Evolutionary conservation across 2,113 vertebrate genomes (phyloP), one percentile per base, ranked within the genome.

Genomic region (Ptyas mucosa): DNA sequence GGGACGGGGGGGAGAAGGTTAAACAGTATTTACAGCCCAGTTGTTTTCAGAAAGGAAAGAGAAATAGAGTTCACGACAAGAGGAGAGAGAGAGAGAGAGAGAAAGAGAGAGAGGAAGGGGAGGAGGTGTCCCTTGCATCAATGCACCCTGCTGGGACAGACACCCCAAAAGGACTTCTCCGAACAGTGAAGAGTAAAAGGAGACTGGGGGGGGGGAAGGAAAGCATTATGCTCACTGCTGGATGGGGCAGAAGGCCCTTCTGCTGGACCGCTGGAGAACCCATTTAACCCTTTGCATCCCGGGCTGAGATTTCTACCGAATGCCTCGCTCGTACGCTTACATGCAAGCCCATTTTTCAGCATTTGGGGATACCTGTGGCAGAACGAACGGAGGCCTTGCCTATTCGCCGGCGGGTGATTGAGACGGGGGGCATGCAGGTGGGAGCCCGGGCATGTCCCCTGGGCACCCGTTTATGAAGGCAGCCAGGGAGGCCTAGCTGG

Each of bases 21-120:
- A 98, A 98, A 98, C 98, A 99, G 98, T 99, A 99, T 99, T 99
- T 99, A 99, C 99, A 99, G 99, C 99, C 99, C 99, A 99, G 98
- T 99, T 99, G 98, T 99, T 99, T 99, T 99, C 99, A 98, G 98
- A 98, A 98, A 98, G 98, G 98, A 98, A 97, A 98, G 97, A 97
- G 98, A 98, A 98, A 98, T 98, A 98, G 98, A 98, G 98, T 98
- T 98, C 98, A 98, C 95, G 97, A 98, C 95, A 97, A 97, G 86
- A 96, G 96, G 8, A 3, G 21, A 57, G 21, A 24, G 2, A 58
- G 57, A 58, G 23, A 26, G 26, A 10, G 95, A 26, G 2, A 26
- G 23, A 4, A 9, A 11, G 2, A n/a, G n/a, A n/a, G n/a, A n/a
- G n/a, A n/a, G n/a, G n/a, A n/a, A n/a, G n/a, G n/a, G 1, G 57